Conservation (phyloP, 37 sponge, comb jelly and placozoan species). For the Chondrilla cf. caribensis region DNA sequence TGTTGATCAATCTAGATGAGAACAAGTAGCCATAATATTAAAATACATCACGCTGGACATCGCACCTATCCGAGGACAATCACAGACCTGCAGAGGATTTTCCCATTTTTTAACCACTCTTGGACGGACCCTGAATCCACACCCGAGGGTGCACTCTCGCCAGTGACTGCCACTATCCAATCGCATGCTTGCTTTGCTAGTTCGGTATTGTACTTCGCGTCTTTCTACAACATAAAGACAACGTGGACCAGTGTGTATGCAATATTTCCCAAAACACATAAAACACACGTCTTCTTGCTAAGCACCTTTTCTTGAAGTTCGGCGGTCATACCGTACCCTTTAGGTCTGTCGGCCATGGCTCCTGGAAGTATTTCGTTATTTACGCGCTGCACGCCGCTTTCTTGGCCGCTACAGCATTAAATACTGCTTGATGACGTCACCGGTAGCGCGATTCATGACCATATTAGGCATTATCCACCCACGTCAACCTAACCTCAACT, state of each 20-base stretch:
- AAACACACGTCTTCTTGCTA: too few species aligned
- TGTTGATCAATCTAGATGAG: neutral
- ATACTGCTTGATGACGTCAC: too few species aligned
- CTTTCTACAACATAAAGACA: conserved; percentile 37
- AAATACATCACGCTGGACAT: too few species aligned
- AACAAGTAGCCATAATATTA: neutral
- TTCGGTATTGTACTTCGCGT: conserved; percentile 53
- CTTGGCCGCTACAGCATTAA: too few species aligned
- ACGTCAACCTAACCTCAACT: too few species aligned
- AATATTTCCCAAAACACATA: too few species aligned
- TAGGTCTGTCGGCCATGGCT: conserved; percentile 73
- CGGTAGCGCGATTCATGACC: too few species aligned
- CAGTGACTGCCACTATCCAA: conserved; percentile 77
- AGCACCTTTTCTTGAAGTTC: conserved; percentile 69
- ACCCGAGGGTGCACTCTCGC: conserved; percentile 41
- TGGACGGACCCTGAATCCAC: conserved; percentile 8
- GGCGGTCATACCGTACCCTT: conserved; percentile 79
- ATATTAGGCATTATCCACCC: too few species aligned
- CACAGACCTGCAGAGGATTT: conserved; percentile 52
- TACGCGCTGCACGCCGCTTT: too few species aligned
- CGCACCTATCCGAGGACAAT: too few species aligned
- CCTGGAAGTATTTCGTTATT: neutral
- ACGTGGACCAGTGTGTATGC: too few species aligned
- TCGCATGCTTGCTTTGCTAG: conserved; percentile 46
- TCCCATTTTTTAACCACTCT: conserved; percentile 63